A percentile compares a stretch with the other conserved stretches of the same genome.
phyloP scores from a whole-genome alignment of 2,888 invertebrate species.

The Acleris cristana region DNA sequence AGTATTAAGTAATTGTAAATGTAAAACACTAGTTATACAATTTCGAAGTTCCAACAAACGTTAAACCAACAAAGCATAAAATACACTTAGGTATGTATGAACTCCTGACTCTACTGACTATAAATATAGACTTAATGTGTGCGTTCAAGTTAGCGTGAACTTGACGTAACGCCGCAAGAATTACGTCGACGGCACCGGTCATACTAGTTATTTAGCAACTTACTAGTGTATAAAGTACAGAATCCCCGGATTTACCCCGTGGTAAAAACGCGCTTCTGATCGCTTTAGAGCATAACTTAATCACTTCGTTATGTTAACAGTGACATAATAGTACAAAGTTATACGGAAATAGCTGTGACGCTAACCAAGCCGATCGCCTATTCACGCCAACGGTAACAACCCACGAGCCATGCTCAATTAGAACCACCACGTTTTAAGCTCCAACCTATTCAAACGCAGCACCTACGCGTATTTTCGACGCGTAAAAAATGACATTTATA shows the following conservation, averaged over 20 bases:
- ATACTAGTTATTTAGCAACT: neutral
- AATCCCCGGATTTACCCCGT: no score
- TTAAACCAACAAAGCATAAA: no score
- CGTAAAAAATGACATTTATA: neutral
- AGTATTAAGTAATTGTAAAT: no score
- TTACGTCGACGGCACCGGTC: slow-evolving; percentile 4
- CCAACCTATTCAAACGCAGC: slow-evolving; percentile 53
- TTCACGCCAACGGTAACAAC: slow-evolving; percentile 48
- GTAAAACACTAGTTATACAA: no score
- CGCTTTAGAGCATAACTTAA: neutral
- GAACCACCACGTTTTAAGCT: slow-evolving; percentile 55
- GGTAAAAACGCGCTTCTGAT: neutral
- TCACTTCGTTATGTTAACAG: slow-evolving; percentile 39
- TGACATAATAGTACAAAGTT: slow-evolving; percentile 49
- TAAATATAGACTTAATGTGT: neutral
- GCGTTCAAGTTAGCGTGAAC: slow-evolving; percentile 5
- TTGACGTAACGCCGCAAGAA: neutral
- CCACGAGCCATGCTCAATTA: slow-evolving; percentile 53
- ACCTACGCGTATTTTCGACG: slow-evolving; percentile 53
- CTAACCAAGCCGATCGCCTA: slow-evolving; percentile 47
- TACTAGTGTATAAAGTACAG: no score
- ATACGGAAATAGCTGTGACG: slow-evolving; percentile 68
- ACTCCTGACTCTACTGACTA: no score
- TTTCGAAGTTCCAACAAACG: no score
- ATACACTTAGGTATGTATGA: no score